Evolutionary conservation across 2,888 invertebrate genomes (phyloP).

Genomic region (Synanthedon formicaeformis): DNA sequence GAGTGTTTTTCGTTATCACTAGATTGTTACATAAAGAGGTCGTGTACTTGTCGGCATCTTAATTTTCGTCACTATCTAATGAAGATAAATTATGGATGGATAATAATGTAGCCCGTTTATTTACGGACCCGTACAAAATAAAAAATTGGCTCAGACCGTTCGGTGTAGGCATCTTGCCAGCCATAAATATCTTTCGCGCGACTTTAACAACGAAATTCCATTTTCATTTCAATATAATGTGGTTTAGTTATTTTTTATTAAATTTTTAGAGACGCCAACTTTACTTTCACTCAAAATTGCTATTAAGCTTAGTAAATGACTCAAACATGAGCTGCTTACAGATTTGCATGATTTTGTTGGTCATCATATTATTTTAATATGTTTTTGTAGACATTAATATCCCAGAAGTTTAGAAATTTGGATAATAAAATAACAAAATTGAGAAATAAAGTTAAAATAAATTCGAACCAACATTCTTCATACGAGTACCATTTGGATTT

Average conservation of each 20-base stretch:
- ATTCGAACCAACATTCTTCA: too few species aligned
- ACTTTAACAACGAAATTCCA: too few species aligned
- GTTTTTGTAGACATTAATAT: background rate
- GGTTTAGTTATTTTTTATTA: too few species aligned
- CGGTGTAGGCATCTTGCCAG: conserved; percentile 42
- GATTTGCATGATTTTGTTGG: too few species aligned
- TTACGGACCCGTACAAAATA: conserved; percentile 21
- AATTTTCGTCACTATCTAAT: conserved; percentile 24
- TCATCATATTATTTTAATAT: conserved; percentile 5
- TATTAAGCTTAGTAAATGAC: too few species aligned
- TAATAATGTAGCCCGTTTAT: conserved; percentile 26
- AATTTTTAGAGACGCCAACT: too few species aligned
- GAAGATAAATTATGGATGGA: conserved; percentile 32
- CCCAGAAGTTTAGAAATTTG: background rate
- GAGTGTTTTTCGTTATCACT: background rate
- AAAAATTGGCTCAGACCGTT: conserved; percentile 24
- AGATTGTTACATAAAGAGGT: background rate
- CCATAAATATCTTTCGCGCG: conserved; percentile 16
- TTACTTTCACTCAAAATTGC: too few species aligned
- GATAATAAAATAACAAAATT: too few species aligned
- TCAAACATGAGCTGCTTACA: too few species aligned
- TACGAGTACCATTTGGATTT: too few species aligned
- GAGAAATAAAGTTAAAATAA: too few species aligned
- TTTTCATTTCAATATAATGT: too few species aligned
- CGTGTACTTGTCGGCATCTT: conserved; percentile 1